Base-by-base conservation (phyloP, 2,113 vertebrate genomes). In the Pholis gunnellus region DNA sequence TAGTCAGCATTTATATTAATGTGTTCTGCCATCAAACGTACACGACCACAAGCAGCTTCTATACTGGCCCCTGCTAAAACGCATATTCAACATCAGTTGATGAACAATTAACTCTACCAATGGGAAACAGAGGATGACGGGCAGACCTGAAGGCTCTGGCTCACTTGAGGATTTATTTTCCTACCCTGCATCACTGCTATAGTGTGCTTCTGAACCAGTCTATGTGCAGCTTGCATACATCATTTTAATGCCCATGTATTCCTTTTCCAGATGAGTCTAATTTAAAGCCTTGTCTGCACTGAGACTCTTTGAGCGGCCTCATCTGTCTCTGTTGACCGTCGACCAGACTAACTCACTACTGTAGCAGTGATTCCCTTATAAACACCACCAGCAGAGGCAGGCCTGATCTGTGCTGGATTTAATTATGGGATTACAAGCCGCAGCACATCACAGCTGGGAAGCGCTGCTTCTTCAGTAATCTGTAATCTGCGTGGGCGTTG, bases 341-440 rank as follows among this genome's bases (percentile, higher is more conserved):
- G 1, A 34, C 50, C 31, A 31, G 17, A 52, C 44, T 57, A 42
- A 61, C 31, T 61, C 44, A 72, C 50, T 25, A 31, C 10, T 20
- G 34, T 36, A 60, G 61, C 57, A 67, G 25, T 18, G 48, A n/a
- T 20, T 44, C 40, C 27, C 40, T 86, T 56, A 77, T 56, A 44
- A 75, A 71, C 60, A 38, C 40, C 11, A 59, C 83, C 82, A 87
- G 79, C 82, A 90, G 87, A 88, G 76, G 78, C 82, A 78, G 78
- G 64, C 25, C 72, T 69, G 79, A 52, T 78, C 86, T 69, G 81
- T 17, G 59, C 67, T 46, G 36, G 82, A 83, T 74, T 72, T 77
- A 79, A 89, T 92, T 91, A 86, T 63, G 69, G 76, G 81, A 91
- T 88, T 91, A 89, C 75, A 88, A 82, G 88, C 79, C 78, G 63